Percentiles rank a stretch among this genome's conserved stretches.
phyloP scores from a whole-genome alignment of 2,888 invertebrate species.

The Drosophila birchii region DNA sequence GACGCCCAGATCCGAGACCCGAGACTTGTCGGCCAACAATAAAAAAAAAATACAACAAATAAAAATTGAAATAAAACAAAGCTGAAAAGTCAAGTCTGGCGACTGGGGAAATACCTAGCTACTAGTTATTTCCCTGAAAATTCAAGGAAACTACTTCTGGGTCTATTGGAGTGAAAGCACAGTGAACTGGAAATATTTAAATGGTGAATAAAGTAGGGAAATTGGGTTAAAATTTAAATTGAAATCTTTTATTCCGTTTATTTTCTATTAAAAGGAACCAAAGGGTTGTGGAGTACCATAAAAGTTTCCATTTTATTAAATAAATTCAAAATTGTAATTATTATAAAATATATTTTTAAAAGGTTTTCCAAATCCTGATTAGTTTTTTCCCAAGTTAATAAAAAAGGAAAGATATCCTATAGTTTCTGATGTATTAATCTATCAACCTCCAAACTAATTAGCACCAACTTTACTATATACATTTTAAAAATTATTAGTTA shows the following conservation, averaged over 20 bases:
- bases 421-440: not conserved
- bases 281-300: not conserved
- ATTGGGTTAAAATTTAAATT: not conserved
- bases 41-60: conserved; percentile 5
- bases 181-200: not conserved
- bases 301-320: not conserved
- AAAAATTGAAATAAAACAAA: conserved; percentile 24
- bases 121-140: not conserved
- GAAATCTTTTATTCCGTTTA: not conserved
- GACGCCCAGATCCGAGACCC: conserved; percentile 49
- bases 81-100: not conserved
- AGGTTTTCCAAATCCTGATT: not conserved
- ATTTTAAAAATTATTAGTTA: not conserved
- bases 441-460: not conserved
- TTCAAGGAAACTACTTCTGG: not conserved
- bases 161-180: not conserved
- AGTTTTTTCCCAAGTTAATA: rapidly evolving
- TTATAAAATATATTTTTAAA: not conserved
- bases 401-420: too few relatives aligned
- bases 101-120: conserved; percentile 19
- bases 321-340: too few relatives aligned
- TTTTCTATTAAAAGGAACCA: not conserved
- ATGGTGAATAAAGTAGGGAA: not conserved
- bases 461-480: too few relatives aligned
- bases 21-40: conserved; percentile 51